Conservation (phyloP, 2,888 invertebrate species). For the Byasa hedistus region DNA sequence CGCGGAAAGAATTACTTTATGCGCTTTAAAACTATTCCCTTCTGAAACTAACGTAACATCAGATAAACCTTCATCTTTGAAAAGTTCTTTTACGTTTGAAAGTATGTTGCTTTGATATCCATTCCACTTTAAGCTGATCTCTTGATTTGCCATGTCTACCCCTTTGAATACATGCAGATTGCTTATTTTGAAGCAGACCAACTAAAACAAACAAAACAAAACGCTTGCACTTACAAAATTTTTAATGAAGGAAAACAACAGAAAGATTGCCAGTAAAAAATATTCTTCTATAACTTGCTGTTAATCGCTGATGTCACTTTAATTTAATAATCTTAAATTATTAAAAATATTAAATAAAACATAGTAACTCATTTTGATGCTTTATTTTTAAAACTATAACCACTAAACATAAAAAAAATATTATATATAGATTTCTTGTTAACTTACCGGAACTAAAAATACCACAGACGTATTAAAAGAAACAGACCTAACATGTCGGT, state of each 20-base stretch:
- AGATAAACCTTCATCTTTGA: conserved; percentile 82
- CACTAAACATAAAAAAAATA: no score
- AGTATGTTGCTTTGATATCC: conserved; percentile 83
- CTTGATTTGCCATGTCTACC: conserved; percentile 71
- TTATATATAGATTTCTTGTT: no score
- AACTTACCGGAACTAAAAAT: no score
- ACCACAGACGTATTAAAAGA: no score
- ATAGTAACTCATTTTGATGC: no score
- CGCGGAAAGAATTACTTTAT: conserved; percentile 84
- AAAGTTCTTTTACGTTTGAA: conserved; percentile 82
- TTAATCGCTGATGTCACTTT: not conserved
- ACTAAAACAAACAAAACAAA: conserved; percentile 40
- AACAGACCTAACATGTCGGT: no score
- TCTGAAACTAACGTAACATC: conserved; percentile 85
- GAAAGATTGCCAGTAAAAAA: conserved; percentile 17
- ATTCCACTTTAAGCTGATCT: conserved; percentile 86
- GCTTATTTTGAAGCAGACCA: conserved; percentile 35
- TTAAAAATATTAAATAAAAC: not conserved
- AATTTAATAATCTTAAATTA: not conserved
- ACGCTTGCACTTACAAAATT: conserved; percentile 26
- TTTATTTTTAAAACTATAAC: no score
- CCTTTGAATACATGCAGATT: conserved; percentile 38
- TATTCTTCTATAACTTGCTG: not conserved
- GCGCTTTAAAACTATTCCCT: conserved; percentile 83
- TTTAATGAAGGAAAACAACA: conserved; percentile 25